Conservation (phyloP, 2,888 invertebrate species). For the Lithophane semibrunnea region DNA sequence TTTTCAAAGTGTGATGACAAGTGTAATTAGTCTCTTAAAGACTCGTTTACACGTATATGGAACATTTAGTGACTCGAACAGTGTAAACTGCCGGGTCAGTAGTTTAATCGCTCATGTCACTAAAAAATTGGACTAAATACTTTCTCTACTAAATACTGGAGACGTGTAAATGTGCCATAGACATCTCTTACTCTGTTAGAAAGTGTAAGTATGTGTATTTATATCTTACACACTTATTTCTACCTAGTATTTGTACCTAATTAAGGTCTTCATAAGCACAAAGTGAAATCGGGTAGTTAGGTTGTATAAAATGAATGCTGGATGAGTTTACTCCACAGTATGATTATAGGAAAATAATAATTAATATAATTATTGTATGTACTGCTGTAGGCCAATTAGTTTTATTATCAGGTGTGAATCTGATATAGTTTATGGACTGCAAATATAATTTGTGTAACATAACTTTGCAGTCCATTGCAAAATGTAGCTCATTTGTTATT, state of each 20-base stretch:
- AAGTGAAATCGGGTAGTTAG: slow-evolving; percentile 53
- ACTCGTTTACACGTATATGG: slow-evolving; percentile 25
- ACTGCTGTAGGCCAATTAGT: slow-evolving; percentile 44
- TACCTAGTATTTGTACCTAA: slow-evolving; percentile 48
- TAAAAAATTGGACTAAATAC: slow-evolving; percentile 31
- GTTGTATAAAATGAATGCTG: slow-evolving; percentile 38
- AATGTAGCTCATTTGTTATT: slow-evolving; percentile 34
- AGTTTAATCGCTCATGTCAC: slow-evolving; percentile 11
- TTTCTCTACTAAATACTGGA: slow-evolving; percentile 32
- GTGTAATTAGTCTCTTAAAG: neutral
- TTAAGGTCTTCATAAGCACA: slow-evolving; percentile 49
- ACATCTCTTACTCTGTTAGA: slow-evolving; percentile 32
- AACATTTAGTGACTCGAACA: slow-evolving; percentile 12
- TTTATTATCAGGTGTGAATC: slow-evolving; percentile 4
- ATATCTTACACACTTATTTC: slow-evolving; percentile 33
- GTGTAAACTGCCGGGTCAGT: slow-evolving; percentile 7
- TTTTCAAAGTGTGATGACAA: slow-evolving; percentile 12
- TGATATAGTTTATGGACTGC: slow-evolving; percentile 42
- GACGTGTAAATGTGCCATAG: slow-evolving; percentile 29
- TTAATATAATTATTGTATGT: slow-evolving; percentile 26
- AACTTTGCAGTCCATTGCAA: slow-evolving; percentile 40
- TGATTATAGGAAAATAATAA: slow-evolving; percentile 47
- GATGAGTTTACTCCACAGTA: slow-evolving; percentile 63
- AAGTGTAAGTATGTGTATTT: slow-evolving; percentile 31
- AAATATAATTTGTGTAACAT: slow-evolving; percentile 58